These are phyloP conservation scores for Apoderus coryli DNA, from an alignment of 2,888 invertebrate species.

Conservation along the genomic window DNA sequence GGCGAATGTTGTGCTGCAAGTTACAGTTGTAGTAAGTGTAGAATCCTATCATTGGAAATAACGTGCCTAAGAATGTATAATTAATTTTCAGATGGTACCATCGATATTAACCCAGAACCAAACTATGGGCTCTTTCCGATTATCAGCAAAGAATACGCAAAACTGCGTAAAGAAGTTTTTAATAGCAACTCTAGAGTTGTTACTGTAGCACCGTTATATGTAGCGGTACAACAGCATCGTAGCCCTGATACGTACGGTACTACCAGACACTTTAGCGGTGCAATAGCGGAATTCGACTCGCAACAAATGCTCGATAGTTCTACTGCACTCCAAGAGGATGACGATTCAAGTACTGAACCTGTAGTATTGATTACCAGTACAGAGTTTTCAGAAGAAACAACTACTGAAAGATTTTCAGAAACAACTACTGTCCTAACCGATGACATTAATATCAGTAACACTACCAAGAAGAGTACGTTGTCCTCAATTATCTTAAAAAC, in stretches of 20 bases:
- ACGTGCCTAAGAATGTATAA: too few species aligned
- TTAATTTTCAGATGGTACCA: constrained; percentile 36
- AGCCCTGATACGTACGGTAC: constrained; percentile 24
- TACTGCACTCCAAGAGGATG: constrained; percentile 8
- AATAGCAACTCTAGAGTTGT: constrained; percentile 13
- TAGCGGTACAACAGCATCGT: constrained; percentile 21
- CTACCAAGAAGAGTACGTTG: constrained; percentile 15
- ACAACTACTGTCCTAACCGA: constrained; percentile 10
- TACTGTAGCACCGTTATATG: constrained; percentile 23
- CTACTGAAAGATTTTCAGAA: constrained; percentile 9
- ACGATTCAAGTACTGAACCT: constrained; percentile 9
- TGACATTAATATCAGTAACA: constrained; percentile 9
- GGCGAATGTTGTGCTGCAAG: constrained; percentile 77
- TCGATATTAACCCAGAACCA: constrained; percentile 37
- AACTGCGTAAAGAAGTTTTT: constrained; percentile 34
- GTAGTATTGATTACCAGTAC: constrained; percentile 12
- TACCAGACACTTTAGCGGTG: constrained; percentile 23
- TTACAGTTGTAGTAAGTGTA: constrained; percentile 66
- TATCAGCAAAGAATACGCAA: constrained; percentile 39
- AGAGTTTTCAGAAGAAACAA: constrained; percentile 16
- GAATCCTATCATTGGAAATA: too few species aligned
- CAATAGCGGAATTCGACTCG: too few species aligned
- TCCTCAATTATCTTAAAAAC: constrained; percentile 22
- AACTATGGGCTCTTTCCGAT: constrained; percentile 37
- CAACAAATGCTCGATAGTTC: too few species aligned